These are phyloP conservation scores for Drosophila insularis DNA, from an alignment of 1,140 invertebrate species.

Conservation along the genomic window DNA sequence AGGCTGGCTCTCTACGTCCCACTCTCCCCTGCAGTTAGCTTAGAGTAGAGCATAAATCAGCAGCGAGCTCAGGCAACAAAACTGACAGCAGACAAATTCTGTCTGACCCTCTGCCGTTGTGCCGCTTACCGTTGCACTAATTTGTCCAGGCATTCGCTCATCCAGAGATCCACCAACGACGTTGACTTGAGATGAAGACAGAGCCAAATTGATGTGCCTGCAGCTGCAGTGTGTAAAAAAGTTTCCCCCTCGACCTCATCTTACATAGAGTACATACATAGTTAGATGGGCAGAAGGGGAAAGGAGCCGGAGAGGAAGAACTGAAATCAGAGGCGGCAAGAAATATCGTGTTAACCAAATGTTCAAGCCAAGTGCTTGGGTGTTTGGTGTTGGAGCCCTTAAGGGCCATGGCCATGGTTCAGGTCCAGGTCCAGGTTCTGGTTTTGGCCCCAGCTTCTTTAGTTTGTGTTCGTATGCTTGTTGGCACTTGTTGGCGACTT, in stretches of 20 bases:
- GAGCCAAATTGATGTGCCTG: constrained; percentile 76
- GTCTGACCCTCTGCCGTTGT: constrained; percentile 59
- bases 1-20: constrained; percentile 3
- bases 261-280: background rate
- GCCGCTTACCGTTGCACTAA: constrained; percentile 57
- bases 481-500: constrained; percentile 62
- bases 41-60: constrained; percentile 71
- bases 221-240: constrained; percentile 51
- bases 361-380: constrained; percentile 72
- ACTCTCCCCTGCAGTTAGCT: constrained; percentile 26
- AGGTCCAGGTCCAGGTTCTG: constrained; percentile 17
- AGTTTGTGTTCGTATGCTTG: constrained; percentile 42
- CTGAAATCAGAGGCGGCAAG: constrained; percentile 67
- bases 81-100: constrained; percentile 78
- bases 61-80: constrained; percentile 62
- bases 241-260: background rate
- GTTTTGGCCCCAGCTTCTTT: background rate
- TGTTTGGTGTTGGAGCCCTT: constrained; percentile 48
- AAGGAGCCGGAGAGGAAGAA: background rate
- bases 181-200: constrained; percentile 28
- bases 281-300: background rate
- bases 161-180: constrained; percentile 51
- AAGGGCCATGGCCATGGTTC: constrained; percentile 40
- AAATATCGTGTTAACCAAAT: constrained; percentile 76
- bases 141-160: constrained; percentile 77